Evolutionary conservation across 2,888 invertebrate genomes (phyloP), one percentile per base, ranked within the genome.

Genomic region (Pollenia griseotomentosa): DNA sequence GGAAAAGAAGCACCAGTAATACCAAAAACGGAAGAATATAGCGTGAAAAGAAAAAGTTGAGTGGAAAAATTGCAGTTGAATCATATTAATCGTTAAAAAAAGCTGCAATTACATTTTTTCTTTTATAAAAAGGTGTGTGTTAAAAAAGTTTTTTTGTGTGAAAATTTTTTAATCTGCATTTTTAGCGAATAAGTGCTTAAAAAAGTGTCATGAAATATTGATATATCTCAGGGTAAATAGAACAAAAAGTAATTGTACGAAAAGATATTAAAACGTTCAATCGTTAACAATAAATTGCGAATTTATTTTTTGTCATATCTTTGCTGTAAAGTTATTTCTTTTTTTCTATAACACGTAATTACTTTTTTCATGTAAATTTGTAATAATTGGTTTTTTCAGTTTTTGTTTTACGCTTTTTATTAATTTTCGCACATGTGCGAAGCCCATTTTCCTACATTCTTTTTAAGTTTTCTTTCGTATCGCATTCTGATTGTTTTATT

Each of bases 341-440:
- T 33, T 33, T 33, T 33, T 33, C 33, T 33, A 6, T 33, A 79
- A 33, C 85, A 86, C 70, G 78, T 86, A 86, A 83, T 83, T 68
- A 23, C 9, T 33, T 40, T 55, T 73, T 42, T 65, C 16, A 51
- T 83, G 40, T 59, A 79, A 68, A 79, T 74, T 70, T 81, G 75
- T 73, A 81, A 88, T 81, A 65, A 71, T 81, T 55, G 19, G 61
- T 59, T 78, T 73, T 57, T 55, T 46, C 51, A 55, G 4, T 2
- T 66, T 66, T 23, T 59, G 48, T 53, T 51, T 48, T 73, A 33
- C 16, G 53, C 61, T 74, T 42, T 55, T 16, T 19, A 19, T 75
- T 48, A 55, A 61, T 84, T 74, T 83, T 81, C 85, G 83, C 85
- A 88, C 88, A 87, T 88, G 88, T 88, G 88, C 88, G 66, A 73